Conservation (phyloP, 2,113 vertebrate species). For the Spea bombifrons region DNA sequence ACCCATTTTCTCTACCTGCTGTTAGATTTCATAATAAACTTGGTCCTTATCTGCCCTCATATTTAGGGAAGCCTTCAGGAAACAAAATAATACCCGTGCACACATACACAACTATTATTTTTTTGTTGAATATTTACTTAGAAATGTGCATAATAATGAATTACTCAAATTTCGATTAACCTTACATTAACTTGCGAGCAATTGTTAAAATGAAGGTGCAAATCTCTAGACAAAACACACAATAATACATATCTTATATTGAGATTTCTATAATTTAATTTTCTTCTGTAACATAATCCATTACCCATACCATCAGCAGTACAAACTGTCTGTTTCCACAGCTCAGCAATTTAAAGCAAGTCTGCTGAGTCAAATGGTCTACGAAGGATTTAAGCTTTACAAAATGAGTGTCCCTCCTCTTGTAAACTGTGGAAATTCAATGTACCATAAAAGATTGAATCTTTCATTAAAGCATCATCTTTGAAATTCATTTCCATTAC, state of each 20-base stretch:
- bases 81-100: too few relatives aligned
- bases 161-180: too few relatives aligned
- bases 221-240: constrained; percentile 7
- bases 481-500: constrained; percentile 52
- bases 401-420: constrained; percentile 38
- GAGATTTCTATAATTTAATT: background rate
- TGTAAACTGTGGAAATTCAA: constrained; percentile 46
- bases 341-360: constrained; percentile 43
- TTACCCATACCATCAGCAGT: constrained; percentile 11
- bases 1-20: too few relatives aligned
- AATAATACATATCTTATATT: constrained; percentile 2
- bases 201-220: constrained; percentile 2
- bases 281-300: constrained; percentile 40
- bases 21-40: too few relatives aligned
- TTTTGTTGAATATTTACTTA: too few relatives aligned
- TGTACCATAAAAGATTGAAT: constrained; percentile 45
- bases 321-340: constrained; percentile 32
- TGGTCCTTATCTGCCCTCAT: too few relatives aligned
- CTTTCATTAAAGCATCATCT: constrained; percentile 50
- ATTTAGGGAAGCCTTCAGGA: too few relatives aligned
- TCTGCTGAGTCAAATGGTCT: constrained; percentile 48
- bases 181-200: too few relatives aligned
- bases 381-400: constrained; percentile 43
- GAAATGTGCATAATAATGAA: too few relatives aligned
- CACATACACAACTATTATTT: too few relatives aligned